Evolutionary conservation across 2,797 vertebrate genomes (phyloP), one percentile per base, ranked within the genome.

Genomic region (Rallus crepitans): DNA sequence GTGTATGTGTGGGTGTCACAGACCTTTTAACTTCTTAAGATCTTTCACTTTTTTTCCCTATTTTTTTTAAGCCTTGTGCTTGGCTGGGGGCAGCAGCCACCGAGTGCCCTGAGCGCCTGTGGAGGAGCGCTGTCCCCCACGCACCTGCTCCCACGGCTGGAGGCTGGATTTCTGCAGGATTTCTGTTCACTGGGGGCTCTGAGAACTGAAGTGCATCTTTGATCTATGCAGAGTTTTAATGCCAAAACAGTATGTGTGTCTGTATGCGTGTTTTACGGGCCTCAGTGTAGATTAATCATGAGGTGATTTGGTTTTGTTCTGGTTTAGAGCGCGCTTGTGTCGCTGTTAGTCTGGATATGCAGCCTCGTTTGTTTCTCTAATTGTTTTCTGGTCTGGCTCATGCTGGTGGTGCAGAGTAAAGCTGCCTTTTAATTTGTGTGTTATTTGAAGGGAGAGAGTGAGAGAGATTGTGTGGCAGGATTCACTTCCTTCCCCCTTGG

Each of bases 151-250:
- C 91, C 35, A 1, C 50, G 94, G 80, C 72, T 50, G 59, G 91
- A 82, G 79, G 87, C 69, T 82, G 82, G 81, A 23, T 87, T 94
- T 93, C 88, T 82, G 71, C 71, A 93, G 90, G 84, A 90, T 69
- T 95, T 94, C 86, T 65, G 77, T 69, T 35, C 30, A 4, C 11
- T 0, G 8, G 85, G 73, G 78, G 84, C 65, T 81, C 91, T 87
- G 73, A 66, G 83, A 72, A 80, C 72, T 95, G 78, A 96, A 70
- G 82, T 77, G 81, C 95, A 87, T 96, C 93, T 96, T 96, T 91
- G 77, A 97, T 93, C 97, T 95, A 94, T 97, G 96, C 95, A 96
- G 97, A 97, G 97, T 97, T 97, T 96, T 94, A 84, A 96, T 89
- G 94, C 96, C 93, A 95, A 95, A 94, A 95, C 90, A 24, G 89